Evolutionary conservation across 2,113 vertebrate genomes (phyloP).

Genomic region (Chelonoidis abingdonii): DNA sequence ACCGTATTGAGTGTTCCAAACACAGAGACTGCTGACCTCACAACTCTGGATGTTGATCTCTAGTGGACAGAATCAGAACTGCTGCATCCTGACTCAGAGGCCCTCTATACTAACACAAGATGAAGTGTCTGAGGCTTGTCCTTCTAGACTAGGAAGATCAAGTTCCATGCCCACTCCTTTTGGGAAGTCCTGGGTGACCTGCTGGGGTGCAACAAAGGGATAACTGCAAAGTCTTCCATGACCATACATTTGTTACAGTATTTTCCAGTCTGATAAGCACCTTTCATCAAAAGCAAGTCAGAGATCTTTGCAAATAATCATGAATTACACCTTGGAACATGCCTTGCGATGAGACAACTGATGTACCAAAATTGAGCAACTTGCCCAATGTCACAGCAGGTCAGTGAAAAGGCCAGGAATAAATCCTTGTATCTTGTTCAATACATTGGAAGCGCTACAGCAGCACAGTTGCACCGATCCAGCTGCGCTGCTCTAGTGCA

Average conservation of each 20-base stretch:
- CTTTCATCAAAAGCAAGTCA: neutral
- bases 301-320: neutral
- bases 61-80: neutral
- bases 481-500: no score
- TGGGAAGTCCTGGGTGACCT: neutral
- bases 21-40: neutral
- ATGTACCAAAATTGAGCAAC: neutral
- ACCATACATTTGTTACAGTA: accelerated
- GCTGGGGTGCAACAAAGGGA: neutral
- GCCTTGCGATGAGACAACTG: neutral
- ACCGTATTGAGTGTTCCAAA: neutral
- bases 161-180: neutral
- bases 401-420: neutral
- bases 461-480: no score
- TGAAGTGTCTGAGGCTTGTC: neutral
- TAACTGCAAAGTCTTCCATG: neutral
- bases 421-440: neutral
- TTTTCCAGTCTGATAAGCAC: neutral
- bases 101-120: neutral
- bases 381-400: neutral
- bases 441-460: neutral
- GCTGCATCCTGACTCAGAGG: neutral
- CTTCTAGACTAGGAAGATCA: neutral
- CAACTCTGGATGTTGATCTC: neutral
- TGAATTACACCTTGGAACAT: neutral